Conservation (phyloP, 64 coral and sea anemone species). For the Platygyra sinensis region DNA sequence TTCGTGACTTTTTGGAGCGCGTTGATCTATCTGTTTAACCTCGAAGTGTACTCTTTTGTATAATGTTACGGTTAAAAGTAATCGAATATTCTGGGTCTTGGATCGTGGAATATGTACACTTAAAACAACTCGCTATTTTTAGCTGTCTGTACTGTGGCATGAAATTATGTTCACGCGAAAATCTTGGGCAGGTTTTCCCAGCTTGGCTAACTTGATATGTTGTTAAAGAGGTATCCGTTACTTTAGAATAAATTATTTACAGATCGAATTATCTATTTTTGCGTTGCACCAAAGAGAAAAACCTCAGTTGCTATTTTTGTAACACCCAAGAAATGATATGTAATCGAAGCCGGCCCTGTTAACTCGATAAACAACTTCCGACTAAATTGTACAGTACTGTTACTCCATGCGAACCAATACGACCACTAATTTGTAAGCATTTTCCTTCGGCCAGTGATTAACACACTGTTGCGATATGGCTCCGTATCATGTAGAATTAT, state of each 20-base stretch:
- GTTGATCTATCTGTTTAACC: conserved; percentile 42
- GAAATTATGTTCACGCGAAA: conserved; percentile 36
- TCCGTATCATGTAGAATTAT: not conserved
- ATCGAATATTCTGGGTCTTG: conserved; percentile 41
- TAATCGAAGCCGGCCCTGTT: conserved; percentile 24
- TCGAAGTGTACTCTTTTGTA: conserved; percentile 56
- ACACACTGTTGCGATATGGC: not conserved
- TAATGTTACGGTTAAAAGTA: conserved; percentile 57
- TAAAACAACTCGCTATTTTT: conserved; percentile 47
- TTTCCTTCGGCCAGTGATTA: conserved; percentile 3
- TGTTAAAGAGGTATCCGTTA: conserved; percentile 23
- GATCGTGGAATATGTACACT: conserved; percentile 47
- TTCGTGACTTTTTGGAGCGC: conserved; percentile 25
- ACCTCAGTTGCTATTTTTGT: conserved; percentile 25
- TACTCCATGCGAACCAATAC: not conserved
- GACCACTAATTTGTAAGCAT: not conserved
- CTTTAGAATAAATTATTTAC: conserved; percentile 29
- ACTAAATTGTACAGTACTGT: conserved; percentile 53
- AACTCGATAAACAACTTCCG: conserved; percentile 15
- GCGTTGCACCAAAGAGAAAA: not conserved
- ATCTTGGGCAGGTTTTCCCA: not conserved
- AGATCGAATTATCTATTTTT: not conserved
- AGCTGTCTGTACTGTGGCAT: conserved; percentile 16
- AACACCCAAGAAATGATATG: not conserved
- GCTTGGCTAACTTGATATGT: not conserved